Conservation (phyloP, 2,113 vertebrate genomes). For the Salvelinus sp. region DNA sequence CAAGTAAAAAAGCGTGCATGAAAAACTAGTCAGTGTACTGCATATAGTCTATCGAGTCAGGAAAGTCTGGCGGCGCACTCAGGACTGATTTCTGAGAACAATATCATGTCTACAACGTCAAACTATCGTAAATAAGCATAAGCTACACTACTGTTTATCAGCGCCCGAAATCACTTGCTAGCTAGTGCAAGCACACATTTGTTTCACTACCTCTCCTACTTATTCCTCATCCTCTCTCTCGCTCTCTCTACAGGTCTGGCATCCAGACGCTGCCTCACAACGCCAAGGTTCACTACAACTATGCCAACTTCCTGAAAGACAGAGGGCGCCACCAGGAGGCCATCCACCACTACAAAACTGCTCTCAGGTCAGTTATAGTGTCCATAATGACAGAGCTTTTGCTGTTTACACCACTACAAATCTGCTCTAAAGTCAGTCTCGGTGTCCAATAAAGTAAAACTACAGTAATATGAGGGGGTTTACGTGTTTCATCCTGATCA, state of each 20-base stretch:
- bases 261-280: conserved; percentile 96
- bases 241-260: conserved; percentile 81
- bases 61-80: too few species aligned
- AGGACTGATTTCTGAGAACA: too few species aligned
- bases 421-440: conserved; percentile 76
- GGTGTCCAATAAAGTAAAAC: too few species aligned
- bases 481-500: not conserved
- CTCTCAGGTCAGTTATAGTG: conserved; percentile 70
- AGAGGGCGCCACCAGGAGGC: conserved; percentile 83
- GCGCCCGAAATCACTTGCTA: too few species aligned
- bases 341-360: conserved; percentile 89
- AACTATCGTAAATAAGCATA: too few species aligned
- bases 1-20: too few species aligned
- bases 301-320: conserved; percentile 97
- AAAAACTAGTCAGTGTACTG: too few species aligned
- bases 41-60: too few species aligned
- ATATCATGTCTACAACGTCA: too few species aligned
- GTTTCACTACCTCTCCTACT: not conserved
- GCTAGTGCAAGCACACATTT: not conserved
- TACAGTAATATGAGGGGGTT: too few species aligned
- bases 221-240: not conserved
- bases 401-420: conserved; percentile 84
- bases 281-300: conserved; percentile 99
- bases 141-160: too few species aligned
- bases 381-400: not conserved